phyloP scores from a whole-genome alignment of 2,888 invertebrate species.

The Andrena praecox region DNA sequence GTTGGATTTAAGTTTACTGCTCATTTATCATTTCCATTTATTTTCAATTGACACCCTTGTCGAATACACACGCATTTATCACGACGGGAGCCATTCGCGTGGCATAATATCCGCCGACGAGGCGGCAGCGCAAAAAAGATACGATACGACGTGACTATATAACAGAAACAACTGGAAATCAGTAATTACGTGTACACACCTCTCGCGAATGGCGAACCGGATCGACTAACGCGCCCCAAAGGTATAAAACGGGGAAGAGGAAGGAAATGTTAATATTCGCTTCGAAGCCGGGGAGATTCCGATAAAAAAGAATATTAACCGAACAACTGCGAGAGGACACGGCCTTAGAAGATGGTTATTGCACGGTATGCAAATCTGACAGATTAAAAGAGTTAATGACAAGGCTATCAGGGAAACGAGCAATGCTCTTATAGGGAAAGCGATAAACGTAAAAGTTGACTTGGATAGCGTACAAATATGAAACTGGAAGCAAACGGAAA shows the following conservation, averaged over 20 bases:
- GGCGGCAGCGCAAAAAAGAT: neutral
- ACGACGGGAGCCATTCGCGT: neutral
- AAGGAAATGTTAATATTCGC: neutral
- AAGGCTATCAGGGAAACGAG: neutral
- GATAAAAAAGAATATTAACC: neutral
- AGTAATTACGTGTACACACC: neutral
- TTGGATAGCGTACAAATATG: neutral
- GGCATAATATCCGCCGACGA: neutral
- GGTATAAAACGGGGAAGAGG: too few relatives aligned
- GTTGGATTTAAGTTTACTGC: conserved; percentile 24
- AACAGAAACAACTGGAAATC: neutral
- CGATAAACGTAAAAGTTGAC: conserved; percentile 1
- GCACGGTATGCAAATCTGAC: neutral
- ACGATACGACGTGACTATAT: neutral
- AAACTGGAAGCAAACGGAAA: neutral
- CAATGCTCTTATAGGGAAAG: neutral
- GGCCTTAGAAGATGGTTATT: neutral
- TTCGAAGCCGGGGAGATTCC: neutral
- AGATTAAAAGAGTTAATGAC: conserved; percentile 3
- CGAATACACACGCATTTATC: neutral
- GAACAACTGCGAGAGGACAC: neutral
- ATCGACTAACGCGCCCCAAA: neutral
- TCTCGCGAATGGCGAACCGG: neutral
- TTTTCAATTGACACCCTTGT: conserved; percentile 11
- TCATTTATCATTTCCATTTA: conserved; percentile 16